Conservation (phyloP, 64 coral and sea anemone genomes). For the Porites australiensis region DNA sequence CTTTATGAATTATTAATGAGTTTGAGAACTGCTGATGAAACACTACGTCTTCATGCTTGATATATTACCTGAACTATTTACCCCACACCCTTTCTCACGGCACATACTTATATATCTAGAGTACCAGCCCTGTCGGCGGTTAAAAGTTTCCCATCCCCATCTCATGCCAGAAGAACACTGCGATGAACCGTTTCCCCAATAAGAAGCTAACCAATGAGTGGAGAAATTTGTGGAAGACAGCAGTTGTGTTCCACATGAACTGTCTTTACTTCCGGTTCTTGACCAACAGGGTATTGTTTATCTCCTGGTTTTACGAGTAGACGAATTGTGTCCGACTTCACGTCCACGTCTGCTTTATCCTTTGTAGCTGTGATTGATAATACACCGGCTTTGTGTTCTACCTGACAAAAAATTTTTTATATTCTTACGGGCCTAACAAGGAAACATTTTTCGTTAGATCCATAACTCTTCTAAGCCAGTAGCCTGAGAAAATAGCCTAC, state of each 20-base stretch:
- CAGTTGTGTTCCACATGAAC: conserved; percentile 59
- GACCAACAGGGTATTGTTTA: conserved; percentile 70
- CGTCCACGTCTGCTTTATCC: conserved; percentile 84
- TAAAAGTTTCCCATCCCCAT: no score
- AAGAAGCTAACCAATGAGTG: neutral
- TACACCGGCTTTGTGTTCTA: conserved; percentile 91
- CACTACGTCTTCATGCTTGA: no score
- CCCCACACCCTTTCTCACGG: no score
- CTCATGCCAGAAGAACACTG: no score
- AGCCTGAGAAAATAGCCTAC: no score
- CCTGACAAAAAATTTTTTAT: conserved; percentile 51
- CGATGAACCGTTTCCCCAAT: neutral
- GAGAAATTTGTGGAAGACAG: neutral
- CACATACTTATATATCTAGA: no score
- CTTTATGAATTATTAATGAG: no score
- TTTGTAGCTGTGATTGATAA: conserved; percentile 88
- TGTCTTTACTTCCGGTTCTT: conserved; percentile 73
- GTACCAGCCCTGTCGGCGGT: no score
- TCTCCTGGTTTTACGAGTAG: conserved; percentile 91
- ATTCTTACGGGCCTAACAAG: neutral
- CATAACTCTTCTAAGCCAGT: no score
- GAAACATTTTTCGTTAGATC: no score
- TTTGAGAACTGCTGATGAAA: no score
- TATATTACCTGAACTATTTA: no score
- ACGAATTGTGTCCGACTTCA: conserved; percentile 91